phyloP scores from a whole-genome alignment of 2,888 invertebrate genomes.

The Escarpia spicata region DNA sequence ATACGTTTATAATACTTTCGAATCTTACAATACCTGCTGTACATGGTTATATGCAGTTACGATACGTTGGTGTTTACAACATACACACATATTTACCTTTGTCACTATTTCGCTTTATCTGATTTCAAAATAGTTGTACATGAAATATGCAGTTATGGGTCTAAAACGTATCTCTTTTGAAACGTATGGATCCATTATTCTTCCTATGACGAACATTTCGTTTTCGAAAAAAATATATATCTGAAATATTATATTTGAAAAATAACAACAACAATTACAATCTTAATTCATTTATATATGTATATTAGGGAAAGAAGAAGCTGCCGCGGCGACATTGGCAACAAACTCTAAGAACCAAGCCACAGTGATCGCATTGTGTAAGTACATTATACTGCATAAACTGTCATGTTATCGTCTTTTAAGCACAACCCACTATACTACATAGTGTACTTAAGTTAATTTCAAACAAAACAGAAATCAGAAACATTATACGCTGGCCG shows the following conservation, averaged over 20 bases:
- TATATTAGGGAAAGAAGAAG: neutral
- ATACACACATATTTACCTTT: neutral
- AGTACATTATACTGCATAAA: neutral
- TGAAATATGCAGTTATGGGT: neutral
- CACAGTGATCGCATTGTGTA: neutral
- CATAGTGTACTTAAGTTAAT: no score
- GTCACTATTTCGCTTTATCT: no score
- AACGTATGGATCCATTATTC: neutral
- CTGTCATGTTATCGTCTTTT: neutral
- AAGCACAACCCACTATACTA: neutral
- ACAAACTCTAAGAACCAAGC: neutral
- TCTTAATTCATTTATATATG: neutral
- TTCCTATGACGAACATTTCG: neutral
- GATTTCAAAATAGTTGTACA: neutral
- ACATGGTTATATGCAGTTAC: no score
- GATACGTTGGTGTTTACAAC: no score
- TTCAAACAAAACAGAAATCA: no score
- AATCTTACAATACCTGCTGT: no score
- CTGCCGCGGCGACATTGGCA: neutral
- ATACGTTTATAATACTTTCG: no score
- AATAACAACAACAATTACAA: neutral
- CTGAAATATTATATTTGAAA: no score
- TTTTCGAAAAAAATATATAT: no score
- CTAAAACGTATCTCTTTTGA: neutral
- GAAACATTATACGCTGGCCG: no score